phyloP scores from a whole-genome alignment of 2,797 vertebrate species.

The Aldrovandia affinis region DNA sequence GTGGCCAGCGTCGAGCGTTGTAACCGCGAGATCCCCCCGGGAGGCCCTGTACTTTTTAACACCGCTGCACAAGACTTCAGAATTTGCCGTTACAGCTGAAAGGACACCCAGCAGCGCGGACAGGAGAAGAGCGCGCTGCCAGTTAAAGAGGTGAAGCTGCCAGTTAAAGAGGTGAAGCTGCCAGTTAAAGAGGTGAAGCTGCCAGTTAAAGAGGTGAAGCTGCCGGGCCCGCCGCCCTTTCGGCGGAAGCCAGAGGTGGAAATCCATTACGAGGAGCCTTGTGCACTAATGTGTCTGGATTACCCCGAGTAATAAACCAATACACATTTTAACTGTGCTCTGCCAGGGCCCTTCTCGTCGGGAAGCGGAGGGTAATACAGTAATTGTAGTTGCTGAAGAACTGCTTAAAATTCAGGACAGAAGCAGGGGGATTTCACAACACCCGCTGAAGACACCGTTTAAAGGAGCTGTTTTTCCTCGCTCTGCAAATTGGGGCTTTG shows the following conservation, averaged over 20 bases:
- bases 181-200: not conserved
- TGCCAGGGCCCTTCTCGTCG: conserved; percentile 36
- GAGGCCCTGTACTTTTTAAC: not conserved
- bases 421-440: conserved; percentile 24
- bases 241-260: conserved; percentile 18
- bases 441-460: conserved; percentile 23
- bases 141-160: too few species aligned
- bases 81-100: conserved; percentile 44
- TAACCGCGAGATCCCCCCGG: not conserved
- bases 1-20: too few species aligned
- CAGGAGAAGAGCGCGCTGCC: too few species aligned
- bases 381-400: conserved; percentile 41
- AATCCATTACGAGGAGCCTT: conserved; percentile 8
- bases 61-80: not conserved
- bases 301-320: conserved; percentile 39
- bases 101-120: too few species aligned
- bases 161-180: not conserved
- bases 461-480: conserved; percentile 1
- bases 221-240: not conserved
- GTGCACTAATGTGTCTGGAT: conserved; percentile 36
- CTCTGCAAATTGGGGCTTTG: not conserved
- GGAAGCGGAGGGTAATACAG: conserved; percentile 38
- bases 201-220: not conserved
- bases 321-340: conserved; percentile 39
- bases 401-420: conserved; percentile 30